These are phyloP conservation scores for Gryon sp. DNA, from an alignment of 1,140 invertebrate genomes.

Conservation along the genomic window DNA sequence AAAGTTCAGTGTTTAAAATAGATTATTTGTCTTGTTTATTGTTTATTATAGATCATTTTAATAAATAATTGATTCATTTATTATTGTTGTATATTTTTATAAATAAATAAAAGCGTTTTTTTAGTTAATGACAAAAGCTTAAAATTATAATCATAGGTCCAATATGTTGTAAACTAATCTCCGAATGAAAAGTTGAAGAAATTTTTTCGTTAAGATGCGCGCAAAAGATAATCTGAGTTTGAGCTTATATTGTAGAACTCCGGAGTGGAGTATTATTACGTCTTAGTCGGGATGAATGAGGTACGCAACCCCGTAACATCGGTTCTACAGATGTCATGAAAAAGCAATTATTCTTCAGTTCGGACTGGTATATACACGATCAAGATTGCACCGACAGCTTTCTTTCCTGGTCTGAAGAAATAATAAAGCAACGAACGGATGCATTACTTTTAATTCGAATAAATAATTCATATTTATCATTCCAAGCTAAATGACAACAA, in stretches of 20 bases:
- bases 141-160: neutral
- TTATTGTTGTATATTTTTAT: too few species aligned
- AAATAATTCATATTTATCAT: slow-evolving; percentile 46
- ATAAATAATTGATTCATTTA: too few species aligned
- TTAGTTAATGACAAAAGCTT: too few species aligned
- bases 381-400: slow-evolving; percentile 31
- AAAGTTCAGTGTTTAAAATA: too few species aligned
- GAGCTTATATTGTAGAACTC: slow-evolving; percentile 7
- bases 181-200: neutral
- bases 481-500: slow-evolving; percentile 13
- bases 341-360: slow-evolving; percentile 51
- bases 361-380: slow-evolving; percentile 4
- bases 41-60: too few species aligned
- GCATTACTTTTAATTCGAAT: slow-evolving; percentile 71
- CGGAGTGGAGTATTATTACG: slow-evolving; percentile 25
- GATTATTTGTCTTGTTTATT: too few species aligned
- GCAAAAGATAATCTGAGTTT: neutral
- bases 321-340: slow-evolving; percentile 48
- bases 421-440: slow-evolving; percentile 18
- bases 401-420: neutral
- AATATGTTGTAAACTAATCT: slow-evolving; percentile 15
- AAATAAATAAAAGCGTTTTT: too few species aligned
- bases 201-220: neutral
- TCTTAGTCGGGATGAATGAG: slow-evolving; percentile 41
- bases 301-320: slow-evolving; percentile 11